phyloP scores from a whole-genome alignment of 1,140 invertebrate genomes.

The Ips nitidus region DNA sequence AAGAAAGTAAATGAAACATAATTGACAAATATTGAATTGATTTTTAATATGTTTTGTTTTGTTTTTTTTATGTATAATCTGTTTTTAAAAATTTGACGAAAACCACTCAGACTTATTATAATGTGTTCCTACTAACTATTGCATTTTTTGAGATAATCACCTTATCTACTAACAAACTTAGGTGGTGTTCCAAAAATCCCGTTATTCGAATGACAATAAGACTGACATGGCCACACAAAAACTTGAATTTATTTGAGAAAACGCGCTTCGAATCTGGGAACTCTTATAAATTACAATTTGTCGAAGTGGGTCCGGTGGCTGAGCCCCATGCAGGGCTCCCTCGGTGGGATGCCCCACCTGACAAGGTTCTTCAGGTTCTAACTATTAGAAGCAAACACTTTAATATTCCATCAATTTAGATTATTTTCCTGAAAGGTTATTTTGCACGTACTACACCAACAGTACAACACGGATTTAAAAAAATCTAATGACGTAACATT shows the following conservation, averaged over 20 bases:
- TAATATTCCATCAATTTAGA: slow-evolving; percentile 42
- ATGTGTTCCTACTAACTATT: no score
- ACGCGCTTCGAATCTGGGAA: slow-evolving; percentile 1
- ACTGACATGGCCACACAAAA: slow-evolving; percentile 23
- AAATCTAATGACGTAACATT: no score
- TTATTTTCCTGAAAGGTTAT: background rate
- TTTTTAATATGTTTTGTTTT: no score
- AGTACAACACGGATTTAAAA: background rate
- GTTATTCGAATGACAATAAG: background rate
- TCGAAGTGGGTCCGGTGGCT: slow-evolving; percentile 44
- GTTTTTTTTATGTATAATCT: no score
- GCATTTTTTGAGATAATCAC: no score
- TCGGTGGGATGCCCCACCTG: slow-evolving; percentile 39
- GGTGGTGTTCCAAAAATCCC: no score
- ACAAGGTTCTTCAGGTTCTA: slow-evolving; percentile 22
- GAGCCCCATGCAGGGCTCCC: slow-evolving; percentile 41
- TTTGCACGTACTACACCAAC: background rate
- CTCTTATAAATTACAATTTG: slow-evolving; percentile 48
- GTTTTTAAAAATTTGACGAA: no score
- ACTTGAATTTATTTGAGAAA: slow-evolving; percentile 16
- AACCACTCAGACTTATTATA: no score
- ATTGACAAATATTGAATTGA: no score
- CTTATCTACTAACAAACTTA: no score
- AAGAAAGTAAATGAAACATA: no score
- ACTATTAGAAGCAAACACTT: slow-evolving; percentile 35